Percentiles rank a stretch among this genome's conserved stretches.
phyloP scores from a whole-genome alignment of 2,888 invertebrate species.

The Dryobota labecula region DNA sequence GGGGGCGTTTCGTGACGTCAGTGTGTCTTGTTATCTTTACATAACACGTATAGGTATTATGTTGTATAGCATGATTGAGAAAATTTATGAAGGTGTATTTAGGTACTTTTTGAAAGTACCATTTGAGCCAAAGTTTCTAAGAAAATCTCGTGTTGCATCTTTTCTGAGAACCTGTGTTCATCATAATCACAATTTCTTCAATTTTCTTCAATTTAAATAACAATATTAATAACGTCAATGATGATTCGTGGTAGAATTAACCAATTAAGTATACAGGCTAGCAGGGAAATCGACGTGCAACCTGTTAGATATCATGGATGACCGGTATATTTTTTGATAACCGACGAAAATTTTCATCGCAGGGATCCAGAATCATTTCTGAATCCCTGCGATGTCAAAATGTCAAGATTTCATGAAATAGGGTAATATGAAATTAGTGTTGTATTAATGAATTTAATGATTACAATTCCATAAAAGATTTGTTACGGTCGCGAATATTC shows the following conservation, averaged over 20 bases:
- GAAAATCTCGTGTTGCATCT: not conserved
- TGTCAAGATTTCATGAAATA: no score
- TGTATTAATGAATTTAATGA: no score
- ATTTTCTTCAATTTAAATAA: not conserved
- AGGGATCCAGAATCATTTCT: no score
- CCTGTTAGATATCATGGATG: no score
- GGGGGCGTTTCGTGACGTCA: slow-evolving; percentile 22
- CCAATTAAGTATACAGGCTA: not conserved
- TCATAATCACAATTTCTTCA: not conserved
- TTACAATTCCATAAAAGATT: no score
- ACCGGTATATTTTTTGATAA: no score
- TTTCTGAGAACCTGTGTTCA: not conserved
- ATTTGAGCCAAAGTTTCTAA: not conserved
- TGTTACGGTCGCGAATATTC: no score
- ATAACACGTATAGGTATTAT: not conserved
- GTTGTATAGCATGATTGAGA: not conserved
- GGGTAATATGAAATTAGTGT: no score
- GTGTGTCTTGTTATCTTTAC: not conserved
- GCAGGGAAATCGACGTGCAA: no score
- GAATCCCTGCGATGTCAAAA: no score
- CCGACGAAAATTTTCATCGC: no score
- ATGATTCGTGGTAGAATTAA: not conserved
- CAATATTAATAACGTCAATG: not conserved
- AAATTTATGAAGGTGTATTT: not conserved
- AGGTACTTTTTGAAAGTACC: not conserved